Base-by-base conservation (phyloP, 2,113 vertebrate species). In the Harpagus bidentatus region DNA sequence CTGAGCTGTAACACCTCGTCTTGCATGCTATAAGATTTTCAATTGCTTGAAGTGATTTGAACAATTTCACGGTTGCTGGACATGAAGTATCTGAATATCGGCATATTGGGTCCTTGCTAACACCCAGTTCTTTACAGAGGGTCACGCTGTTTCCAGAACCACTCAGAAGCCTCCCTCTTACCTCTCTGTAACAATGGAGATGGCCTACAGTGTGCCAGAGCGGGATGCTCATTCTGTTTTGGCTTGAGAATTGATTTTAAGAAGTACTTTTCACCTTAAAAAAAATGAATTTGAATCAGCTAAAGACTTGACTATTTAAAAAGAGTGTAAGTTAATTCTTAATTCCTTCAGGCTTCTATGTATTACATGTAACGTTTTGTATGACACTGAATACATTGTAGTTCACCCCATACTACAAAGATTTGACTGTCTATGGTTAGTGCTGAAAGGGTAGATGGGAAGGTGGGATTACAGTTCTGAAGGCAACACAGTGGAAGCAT, bases 401-500 rank as follows among this genome's bases (percentile, higher is more conserved):
- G 32, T 26, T 73, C 59, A 47, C 28, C 36, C 29, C 22, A 3
- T 36, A 12, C 45, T 56, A 31, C 23, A 18, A 26, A 56, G 42
- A 53, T 53, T 69, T 23, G 36, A 29, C 55, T 29, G 17, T 23
- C 29, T 38, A 16, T 13, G 20, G 7, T 22, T 36, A 69, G 47
- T 40, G 36, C 42, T 0, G 0, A 25, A 70, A 52, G 21, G 11
- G 23, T 32, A 71, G n/a, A 31, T 0, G 3, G 6, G 50, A 81
- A 59, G 23, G 32, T 13, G 45, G 21, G 21, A 11, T 55, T 67
- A 11, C 5, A 1, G 42, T 32, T 67, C 59, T 62, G 71, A 36
- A 52, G 34, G 13, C 47, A 38, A 10, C 43, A 2, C 0, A 0
- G 18, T 36, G 48, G 38, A 29, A 76, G 18, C 23, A 5, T 31